Evolutionary conservation across 2,797 vertebrate genomes (phyloP).

Genomic region (Sebastes umbrosus): DNA sequence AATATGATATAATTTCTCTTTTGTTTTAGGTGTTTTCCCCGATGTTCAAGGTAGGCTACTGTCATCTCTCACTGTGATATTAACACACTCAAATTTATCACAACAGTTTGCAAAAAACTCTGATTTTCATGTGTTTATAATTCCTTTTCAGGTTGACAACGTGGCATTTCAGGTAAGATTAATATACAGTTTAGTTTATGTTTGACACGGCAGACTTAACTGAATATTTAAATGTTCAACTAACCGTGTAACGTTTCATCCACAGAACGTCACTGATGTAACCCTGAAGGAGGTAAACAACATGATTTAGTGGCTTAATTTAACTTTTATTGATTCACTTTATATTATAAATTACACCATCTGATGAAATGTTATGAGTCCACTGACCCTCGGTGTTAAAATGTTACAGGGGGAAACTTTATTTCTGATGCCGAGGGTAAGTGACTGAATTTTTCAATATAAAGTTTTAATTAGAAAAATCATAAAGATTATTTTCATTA

Average conservation of each 20-base stretch:
- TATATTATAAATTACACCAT: not conserved
- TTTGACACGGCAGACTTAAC: not conserved
- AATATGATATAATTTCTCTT: not conserved
- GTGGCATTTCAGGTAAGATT: slow-evolving; percentile 62
- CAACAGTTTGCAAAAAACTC: not conserved
- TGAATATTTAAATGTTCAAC: not conserved
- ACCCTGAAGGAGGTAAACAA: slow-evolving; percentile 64
- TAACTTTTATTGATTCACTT: not conserved
- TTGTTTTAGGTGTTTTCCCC: slow-evolving; percentile 54
- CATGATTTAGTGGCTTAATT: not conserved
- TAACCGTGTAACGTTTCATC: not conserved
- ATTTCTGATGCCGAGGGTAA: slow-evolving; percentile 59
- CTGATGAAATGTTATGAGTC: not conserved
- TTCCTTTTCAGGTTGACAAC: slow-evolving; percentile 54
- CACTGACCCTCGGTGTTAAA: not conserved
- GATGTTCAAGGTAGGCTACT: slow-evolving; percentile 59
- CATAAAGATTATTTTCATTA: not conserved
- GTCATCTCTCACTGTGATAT: not conserved
- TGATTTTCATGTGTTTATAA: not conserved
- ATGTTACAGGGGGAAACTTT: slow-evolving; percentile 65
- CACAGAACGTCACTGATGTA: slow-evolving; percentile 47
- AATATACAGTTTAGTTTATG: not conserved
- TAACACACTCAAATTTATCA: not conserved
- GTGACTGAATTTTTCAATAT: not conserved
- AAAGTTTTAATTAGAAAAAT: accelerated